A percentile compares a stretch with the other conserved stretches of the same genome.
phyloP scores from a whole-genome alignment of 2,113 vertebrate species.

The Pleuronectes platessa region DNA sequence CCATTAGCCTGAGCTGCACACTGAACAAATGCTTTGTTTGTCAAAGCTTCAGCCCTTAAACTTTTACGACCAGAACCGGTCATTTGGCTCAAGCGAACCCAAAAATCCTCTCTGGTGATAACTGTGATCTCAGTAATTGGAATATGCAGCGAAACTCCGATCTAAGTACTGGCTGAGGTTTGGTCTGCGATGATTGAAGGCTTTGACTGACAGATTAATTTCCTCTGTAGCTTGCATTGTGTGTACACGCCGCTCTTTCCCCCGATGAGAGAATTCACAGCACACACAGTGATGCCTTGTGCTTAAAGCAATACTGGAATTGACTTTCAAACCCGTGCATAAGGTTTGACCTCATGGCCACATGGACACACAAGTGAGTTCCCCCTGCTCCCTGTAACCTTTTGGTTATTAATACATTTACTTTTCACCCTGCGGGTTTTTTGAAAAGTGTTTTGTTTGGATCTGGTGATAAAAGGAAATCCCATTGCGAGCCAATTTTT shows the following conservation, averaged over 20 bases:
- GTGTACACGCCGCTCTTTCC: background rate
- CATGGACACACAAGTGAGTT: background rate
- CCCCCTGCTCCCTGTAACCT: background rate
- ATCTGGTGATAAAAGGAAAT: conserved; percentile 46
- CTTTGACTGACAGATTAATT: conserved; percentile 51
- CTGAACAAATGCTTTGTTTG: conserved; percentile 15
- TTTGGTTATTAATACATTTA: conserved; percentile 23
- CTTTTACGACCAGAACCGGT: conserved; percentile 49
- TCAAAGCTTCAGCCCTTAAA: conserved; percentile 37
- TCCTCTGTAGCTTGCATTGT: conserved; percentile 39
- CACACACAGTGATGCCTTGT: conserved; percentile 1
- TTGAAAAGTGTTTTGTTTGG: conserved; percentile 19
- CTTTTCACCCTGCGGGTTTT: conserved; percentile 36
- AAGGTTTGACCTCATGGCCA: background rate
- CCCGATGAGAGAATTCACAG: conserved; percentile 17
- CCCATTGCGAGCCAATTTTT: conserved; percentile 31
- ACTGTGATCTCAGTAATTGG: conserved; percentile 58
- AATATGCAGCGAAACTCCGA: conserved; percentile 54
- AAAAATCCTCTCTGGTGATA: conserved; percentile 40
- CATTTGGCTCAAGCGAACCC: conserved; percentile 37
- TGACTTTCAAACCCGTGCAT: background rate
- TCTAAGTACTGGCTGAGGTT: conserved; percentile 50
- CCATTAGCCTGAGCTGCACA: background rate
- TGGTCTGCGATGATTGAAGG: conserved; percentile 53
- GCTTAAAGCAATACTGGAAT: conserved; percentile 19